Percentiles rank a stretch among this genome's conserved stretches.
phyloP scores from a whole-genome alignment of 2,113 vertebrate genomes.

The Hippopotamus amphibius region DNA sequence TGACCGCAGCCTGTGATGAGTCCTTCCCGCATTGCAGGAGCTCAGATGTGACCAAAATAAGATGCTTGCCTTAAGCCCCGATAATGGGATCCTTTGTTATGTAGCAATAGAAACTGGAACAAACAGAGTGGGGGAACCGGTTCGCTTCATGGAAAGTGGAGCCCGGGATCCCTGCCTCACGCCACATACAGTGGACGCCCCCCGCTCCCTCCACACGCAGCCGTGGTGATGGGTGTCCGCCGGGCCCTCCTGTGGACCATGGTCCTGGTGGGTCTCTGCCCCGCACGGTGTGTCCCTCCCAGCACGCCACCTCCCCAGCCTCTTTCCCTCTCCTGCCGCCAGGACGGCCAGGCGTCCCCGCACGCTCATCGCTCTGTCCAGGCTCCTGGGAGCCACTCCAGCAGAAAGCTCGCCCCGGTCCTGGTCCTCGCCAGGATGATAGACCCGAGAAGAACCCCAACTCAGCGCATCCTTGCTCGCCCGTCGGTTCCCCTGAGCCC shows the following conservation, averaged over 20 bases:
- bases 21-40: neutral
- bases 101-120: neutral
- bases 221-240: too few relatives aligned
- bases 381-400: neutral
- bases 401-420: rapidly evolving
- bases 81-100: neutral
- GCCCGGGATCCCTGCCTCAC: neutral
- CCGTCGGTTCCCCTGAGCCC: neutral
- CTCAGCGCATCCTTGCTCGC: too few relatives aligned
- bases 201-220: too few relatives aligned
- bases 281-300: neutral
- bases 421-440: neutral
- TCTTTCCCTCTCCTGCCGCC: neutral
- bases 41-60: neutral
- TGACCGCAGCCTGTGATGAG: neutral
- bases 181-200: neutral
- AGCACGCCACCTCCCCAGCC: neutral
- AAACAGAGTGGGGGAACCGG: neutral
- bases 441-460: neutral
- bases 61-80: too few relatives aligned
- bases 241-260: neutral
- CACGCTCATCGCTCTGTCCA: rapidly evolving
- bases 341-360: neutral
- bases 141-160: neutral
- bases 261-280: neutral